Base-by-base conservation (phyloP, 2,113 vertebrate species). In the Onychostruthus taczanowskii region DNA sequence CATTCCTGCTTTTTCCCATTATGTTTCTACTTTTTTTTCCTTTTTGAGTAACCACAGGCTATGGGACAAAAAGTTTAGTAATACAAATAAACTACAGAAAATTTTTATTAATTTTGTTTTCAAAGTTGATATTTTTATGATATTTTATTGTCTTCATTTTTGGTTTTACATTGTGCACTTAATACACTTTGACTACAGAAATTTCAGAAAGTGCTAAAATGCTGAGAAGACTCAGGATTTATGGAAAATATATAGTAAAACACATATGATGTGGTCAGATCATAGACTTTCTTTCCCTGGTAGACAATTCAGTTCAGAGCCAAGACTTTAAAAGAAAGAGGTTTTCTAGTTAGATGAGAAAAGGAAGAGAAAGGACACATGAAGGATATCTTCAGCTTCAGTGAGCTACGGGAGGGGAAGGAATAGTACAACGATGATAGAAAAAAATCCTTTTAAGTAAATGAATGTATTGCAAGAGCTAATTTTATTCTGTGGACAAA, bases 11-110 rank as follows among this genome's bases (percentile, higher is more conserved):
- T 23, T 83, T 90, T 72, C 74, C 16, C 14, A 64, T 30, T 15
- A 35, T 4, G 3, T 33, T 4, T 53, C 12, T 28, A 7, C 0
- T 20, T 37, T 79, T 58, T 77, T 15, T 11, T 3, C 2, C 4
- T 23, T 63, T 37, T 56, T 41, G 11, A 41, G 24, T 47, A 49
- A 56, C 13, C 58, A 18, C 9, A 55, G 55, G 37, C 50, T 56
- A 52, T 1, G n/a, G 5, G 16, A 67, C 9, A 90, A 46, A 55
- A 80, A 22, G 4, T 31, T 76, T 69, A 53, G 5, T 10, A 61
- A 55, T 17, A 59, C 7, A 72, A 87, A 78, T 78, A 30, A 16
- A 63, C 0, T 9, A 16, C 1, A 3, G 43, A 47, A 63, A 46
- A 3, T 0, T 13, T 30, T 30, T 58, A 63, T 30, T 19, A 62